Evolutionary conservation across 2,113 vertebrate genomes (phyloP), one percentile per base, ranked within the genome.

Genomic region (Myotis lucifugus): DNA sequence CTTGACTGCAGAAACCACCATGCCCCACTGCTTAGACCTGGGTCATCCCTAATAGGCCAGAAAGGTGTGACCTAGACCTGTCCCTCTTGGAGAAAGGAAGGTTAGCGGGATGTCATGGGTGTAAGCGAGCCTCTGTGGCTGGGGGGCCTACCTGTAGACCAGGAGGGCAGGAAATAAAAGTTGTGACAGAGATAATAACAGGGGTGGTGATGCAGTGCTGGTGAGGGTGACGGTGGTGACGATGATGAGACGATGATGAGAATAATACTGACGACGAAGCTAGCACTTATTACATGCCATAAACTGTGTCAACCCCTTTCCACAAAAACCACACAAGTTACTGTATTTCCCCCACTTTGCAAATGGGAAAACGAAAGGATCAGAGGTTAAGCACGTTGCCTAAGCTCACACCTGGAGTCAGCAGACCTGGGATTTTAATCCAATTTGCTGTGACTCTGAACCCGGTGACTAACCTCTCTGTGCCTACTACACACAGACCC

Each of bases 101-200:
- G 34, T 46, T 5, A 27, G 6, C 18, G 2, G 0, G 17, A 21
- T 0, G 8, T 14, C 8, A 2, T 1, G 9, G 0, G 0, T 1
- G 2, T 0, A 4, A 13, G 12, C 2, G 15, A 32, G 52, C 52
- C 21, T 54, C 56, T 8, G 2, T 0, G 67, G 37, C 54, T 64
- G 18, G 72, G 82, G 27, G 61, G 21, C 19, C 54, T 11, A 4
- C n/a, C 4, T 66, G 37, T 3, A 21, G 52, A 40, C 6, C 0
- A 46, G 32, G 9, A 37, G 50, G 8, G 32, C 6, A 4, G 70
- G 67, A 3, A 15, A 23, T 52, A 42, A 54, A 40, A 56, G n/a
- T 25, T 8, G 15, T 5, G 56, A 1, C 0, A 8, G 76, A 18
- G 72, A 70, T 8, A 6, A n/a, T 4, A 23, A n/a, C 10, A 8